Evolutionary conservation across 2,113 vertebrate species (phyloP), one percentile per base, ranked within the genome.

Genomic region (Hystrix cristata): DNA sequence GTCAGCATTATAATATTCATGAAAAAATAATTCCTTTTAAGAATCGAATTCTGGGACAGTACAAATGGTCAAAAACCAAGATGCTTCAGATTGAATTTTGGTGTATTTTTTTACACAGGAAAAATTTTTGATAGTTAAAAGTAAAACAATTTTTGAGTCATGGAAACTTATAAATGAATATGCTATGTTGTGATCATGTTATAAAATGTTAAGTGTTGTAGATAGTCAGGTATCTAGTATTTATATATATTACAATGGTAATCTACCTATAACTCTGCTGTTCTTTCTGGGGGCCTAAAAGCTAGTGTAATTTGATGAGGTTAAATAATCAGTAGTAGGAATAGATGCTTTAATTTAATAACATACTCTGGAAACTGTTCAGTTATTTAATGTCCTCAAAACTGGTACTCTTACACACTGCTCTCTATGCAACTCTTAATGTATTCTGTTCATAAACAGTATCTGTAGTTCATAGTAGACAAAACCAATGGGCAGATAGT

Each of bases 1-100:
- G 23, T 93, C 34, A 88, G 15, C 16, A 85, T 89, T 83, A 71
- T 7, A 46, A 14, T 59, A 60, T 43, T 95, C 21, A 90, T 46
- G 48, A 64, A 74, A 85, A 94, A 76, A 65, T 43, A 84, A 81
- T 74, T 16, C 16, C 94, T 81, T 94, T 84, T 94, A 78, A 71
- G 86, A 91, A 11, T 74, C 72, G 16, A 60, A n/a, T 80, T 91
- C n/a, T 43, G 38, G 29, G 65, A n/a, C 23, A 64, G 57, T 29
- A 31, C 55, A 76, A 43, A n/a, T 81, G 21, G 38, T 86, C 34
- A 82, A 82, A 83, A 89, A 94, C 2, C 88, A 59, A 80, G 25
- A 71, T 19, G 38, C 13, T 95, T 84, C 57, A 86, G 43, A 43
- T 13, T 86, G n/a, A 25, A 89, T 59, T 94, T 95, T 64, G 31